Conservation (phyloP, 2,113 vertebrate genomes). For the Pseudorectes ferrugineus region DNA sequence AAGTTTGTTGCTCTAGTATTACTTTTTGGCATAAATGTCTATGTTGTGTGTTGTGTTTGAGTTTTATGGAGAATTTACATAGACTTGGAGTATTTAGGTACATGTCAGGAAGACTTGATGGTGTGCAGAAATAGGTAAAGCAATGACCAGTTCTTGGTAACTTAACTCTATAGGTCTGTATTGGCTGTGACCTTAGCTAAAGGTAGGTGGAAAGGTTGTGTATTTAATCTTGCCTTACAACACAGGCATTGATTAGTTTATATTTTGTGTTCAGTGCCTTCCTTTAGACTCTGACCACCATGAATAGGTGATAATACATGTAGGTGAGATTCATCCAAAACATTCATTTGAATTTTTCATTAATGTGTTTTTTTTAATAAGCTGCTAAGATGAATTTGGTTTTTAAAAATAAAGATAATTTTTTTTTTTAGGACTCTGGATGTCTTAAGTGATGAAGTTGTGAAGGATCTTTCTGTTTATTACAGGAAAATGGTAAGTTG, state of each 20-base stretch:
- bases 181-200: background rate
- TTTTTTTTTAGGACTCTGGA: constrained; percentile 83
- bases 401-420: background rate
- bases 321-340: background rate
- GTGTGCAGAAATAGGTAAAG: background rate
- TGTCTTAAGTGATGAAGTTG: constrained; percentile 89
- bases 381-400: background rate
- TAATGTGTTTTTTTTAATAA: background rate
- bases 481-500: constrained; percentile 89
- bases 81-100: background rate
- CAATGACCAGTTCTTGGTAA: background rate
- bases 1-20: background rate
- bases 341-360: background rate
- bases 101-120: background rate
- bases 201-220: background rate
- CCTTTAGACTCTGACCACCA: background rate
- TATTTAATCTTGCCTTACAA: background rate
- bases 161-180: background rate
- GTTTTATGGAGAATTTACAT: background rate
- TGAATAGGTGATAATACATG: background rate
- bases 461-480: constrained; percentile 85
- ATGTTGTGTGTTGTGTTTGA: background rate
- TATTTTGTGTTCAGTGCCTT: background rate
- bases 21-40: background rate
- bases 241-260: background rate